phyloP scores from a whole-genome alignment of 2,113 vertebrate genomes.

The Turnix velox region DNA sequence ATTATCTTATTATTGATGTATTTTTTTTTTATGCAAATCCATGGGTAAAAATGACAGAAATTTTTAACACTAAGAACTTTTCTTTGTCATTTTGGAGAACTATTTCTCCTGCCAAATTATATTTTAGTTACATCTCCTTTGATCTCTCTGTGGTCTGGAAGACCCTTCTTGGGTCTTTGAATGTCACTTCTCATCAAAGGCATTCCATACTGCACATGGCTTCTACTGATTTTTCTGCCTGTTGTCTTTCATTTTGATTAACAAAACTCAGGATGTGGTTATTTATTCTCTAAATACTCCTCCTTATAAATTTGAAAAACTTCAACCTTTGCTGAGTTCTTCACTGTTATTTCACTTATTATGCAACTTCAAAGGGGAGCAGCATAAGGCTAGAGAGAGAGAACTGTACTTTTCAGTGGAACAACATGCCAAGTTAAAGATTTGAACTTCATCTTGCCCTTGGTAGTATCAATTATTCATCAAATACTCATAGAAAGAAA shows the following conservation, averaged over 20 bases:
- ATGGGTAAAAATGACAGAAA: not conserved
- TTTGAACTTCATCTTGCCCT: not conserved
- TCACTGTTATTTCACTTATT: not conserved
- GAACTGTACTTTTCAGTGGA: not conserved
- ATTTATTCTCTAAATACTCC: accelerated
- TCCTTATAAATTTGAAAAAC: not conserved
- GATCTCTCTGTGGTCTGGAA: not conserved
- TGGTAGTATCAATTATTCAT: not conserved
- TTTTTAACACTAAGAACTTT: not conserved
- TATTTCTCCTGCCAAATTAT: not conserved
- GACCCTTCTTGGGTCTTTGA: not conserved
- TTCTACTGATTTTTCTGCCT: not conserved
- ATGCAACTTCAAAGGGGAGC: accelerated
- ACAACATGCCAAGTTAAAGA: not conserved
- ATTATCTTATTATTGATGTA: not conserved
- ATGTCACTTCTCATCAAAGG: not conserved
- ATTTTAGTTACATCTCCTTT: not conserved
- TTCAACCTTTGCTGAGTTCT: not conserved
- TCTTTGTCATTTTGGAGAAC: not conserved
- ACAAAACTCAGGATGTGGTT: not conserved
- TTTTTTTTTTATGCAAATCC: not conserved
- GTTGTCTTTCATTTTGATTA: not conserved
- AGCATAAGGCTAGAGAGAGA: not conserved
- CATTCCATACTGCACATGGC: accelerated
- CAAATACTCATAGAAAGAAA: not conserved